Conservation (phyloP, 2,113 vertebrate genomes). For the Alosa alosa region DNA sequence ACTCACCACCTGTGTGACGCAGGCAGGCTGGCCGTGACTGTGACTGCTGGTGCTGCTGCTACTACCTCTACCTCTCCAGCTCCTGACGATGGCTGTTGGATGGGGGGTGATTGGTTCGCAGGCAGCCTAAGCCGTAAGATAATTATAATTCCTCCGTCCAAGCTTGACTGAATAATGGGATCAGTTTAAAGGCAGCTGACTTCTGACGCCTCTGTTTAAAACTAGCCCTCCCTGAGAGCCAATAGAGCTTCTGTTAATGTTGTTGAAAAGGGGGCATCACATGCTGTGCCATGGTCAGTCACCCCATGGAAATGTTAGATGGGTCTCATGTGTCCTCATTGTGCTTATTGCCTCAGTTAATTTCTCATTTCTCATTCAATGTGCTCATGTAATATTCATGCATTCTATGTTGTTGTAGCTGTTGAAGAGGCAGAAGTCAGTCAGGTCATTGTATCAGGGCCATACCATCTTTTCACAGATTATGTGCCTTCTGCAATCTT, state of each 20-base stretch:
- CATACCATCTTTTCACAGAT: not conserved
- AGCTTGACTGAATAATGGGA: not conserved
- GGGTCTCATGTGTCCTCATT: not conserved
- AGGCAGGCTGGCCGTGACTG: not conserved
- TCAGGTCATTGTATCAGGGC: not conserved
- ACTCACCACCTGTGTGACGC: not conserved
- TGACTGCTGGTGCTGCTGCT: not conserved
- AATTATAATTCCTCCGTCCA: not conserved
- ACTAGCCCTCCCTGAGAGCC: not conserved
- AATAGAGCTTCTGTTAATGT: not conserved
- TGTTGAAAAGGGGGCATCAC: not conserved
- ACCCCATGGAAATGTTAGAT: constrained; percentile 1
- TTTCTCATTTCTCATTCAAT: constrained; percentile 15
- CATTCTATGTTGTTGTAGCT: too few species aligned
- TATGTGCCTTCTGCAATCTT: not conserved
- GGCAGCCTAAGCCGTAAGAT: not conserved
- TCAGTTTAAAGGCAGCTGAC: not conserved
- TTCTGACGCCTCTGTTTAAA: not conserved
- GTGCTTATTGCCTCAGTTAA: not conserved
- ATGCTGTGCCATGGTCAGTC: not conserved
- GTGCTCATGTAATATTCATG: not conserved
- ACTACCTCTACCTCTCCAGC: not conserved
- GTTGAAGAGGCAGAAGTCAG: not conserved
- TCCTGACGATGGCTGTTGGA: not conserved
- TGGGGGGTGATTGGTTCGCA: not conserved